Evolutionary conservation across 2,888 invertebrate genomes (phyloP).

Genomic region (Sesia apiformis): DNA sequence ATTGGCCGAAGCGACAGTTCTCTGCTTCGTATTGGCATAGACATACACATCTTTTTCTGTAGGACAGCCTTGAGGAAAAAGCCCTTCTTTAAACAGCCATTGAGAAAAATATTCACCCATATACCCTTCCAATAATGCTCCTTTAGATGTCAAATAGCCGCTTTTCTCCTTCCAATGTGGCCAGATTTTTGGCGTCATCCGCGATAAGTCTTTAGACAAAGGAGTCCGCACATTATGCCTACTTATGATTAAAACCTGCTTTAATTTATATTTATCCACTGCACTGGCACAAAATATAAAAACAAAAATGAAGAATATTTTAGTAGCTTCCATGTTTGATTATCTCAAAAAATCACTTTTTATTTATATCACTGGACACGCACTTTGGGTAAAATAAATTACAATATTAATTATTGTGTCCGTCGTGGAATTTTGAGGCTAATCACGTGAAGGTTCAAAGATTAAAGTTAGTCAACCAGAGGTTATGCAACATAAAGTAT

Average conservation of each 20-base stretch:
- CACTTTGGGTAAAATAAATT: too few relatives aligned
- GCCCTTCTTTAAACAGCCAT: slow-evolving; percentile 31
- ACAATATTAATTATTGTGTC: too few relatives aligned
- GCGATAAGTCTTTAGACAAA: slow-evolving; percentile 32
- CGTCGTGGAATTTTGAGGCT: too few relatives aligned
- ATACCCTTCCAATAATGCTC: slow-evolving; percentile 39
- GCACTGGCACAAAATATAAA: not conserved
- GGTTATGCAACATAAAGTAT: too few relatives aligned
- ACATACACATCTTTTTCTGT: slow-evolving; percentile 37
- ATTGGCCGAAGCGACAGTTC: slow-evolving; percentile 44
- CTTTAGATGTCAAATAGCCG: slow-evolving; percentile 47
- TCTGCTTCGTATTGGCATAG: slow-evolving; percentile 48
- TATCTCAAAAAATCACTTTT: too few relatives aligned
- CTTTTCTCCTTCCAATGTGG: slow-evolving; percentile 40
- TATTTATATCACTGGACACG: too few relatives aligned
- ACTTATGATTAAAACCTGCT: slow-evolving; percentile 44
- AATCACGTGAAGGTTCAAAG: too few relatives aligned
- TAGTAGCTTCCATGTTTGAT: too few relatives aligned
- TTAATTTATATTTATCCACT: slow-evolving; percentile 12
- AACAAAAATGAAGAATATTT: not conserved
- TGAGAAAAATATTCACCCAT: slow-evolving; percentile 40
- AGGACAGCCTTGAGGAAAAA: slow-evolving; percentile 32
- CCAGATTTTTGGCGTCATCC: slow-evolving; percentile 40
- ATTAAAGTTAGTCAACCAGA: too few relatives aligned
- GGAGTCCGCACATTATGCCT: slow-evolving; percentile 53